phyloP scores from a whole-genome alignment of 2,113 vertebrate genomes.

The Apteryx owenii region DNA sequence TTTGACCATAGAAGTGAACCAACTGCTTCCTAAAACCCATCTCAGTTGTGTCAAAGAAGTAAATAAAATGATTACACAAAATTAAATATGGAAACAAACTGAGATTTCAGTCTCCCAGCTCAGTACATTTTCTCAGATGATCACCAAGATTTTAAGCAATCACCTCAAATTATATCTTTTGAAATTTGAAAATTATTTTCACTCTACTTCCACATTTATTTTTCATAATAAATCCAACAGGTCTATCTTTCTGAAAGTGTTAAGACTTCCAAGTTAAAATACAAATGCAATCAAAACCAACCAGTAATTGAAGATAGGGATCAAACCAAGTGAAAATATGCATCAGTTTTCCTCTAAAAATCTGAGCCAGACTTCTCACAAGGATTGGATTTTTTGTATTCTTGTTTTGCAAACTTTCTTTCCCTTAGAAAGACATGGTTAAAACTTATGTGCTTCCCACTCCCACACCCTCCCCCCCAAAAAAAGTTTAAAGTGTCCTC shows the following conservation, averaged over 20 bases:
- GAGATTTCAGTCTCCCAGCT: neutral
- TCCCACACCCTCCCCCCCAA: too few species aligned
- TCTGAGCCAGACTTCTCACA: neutral
- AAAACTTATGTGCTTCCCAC: neutral
- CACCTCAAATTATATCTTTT: neutral
- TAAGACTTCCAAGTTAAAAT: neutral
- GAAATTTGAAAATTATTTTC: neutral
- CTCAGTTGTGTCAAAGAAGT: neutral
- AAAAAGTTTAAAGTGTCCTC: neutral
- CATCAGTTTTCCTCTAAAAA: neutral
- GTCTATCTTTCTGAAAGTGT: neutral
- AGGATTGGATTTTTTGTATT: neutral
- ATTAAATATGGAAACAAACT: neutral
- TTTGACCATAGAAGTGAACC: neutral
- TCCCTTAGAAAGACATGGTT: neutral
- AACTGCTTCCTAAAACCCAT: neutral
- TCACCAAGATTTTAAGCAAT: neutral
- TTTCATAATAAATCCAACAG: neutral
- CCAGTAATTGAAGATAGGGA: neutral
- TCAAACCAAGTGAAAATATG: neutral
- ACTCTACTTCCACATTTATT: neutral
- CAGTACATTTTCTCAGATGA: neutral
- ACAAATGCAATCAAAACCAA: neutral
- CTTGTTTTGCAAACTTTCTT: neutral
- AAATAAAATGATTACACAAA: neutral